Evolutionary conservation across 2,888 invertebrate species (phyloP).

Genomic region (Drosophila lutescens): DNA sequence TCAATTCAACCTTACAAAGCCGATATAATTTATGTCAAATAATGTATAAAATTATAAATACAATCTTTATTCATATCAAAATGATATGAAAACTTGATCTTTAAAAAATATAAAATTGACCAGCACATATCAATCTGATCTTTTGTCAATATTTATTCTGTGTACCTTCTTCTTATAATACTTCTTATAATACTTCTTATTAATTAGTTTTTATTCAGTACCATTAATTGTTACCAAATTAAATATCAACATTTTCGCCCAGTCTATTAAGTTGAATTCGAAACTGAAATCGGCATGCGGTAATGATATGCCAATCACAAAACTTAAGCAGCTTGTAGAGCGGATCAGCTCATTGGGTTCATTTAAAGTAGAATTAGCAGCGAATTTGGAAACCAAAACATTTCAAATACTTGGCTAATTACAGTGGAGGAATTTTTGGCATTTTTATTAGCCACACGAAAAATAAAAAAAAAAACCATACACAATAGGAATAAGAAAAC

Average conservation of each 20-base stretch:
- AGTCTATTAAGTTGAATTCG: conserved; percentile 17
- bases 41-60: no score
- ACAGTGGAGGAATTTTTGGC: conserved; percentile 56
- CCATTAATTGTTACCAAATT: not conserved
- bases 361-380: conserved; percentile 68
- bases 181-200: no score
- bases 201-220: not conserved
- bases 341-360: conserved; percentile 64
- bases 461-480: not conserved
- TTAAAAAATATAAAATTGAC: no score
- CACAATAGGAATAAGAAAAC: not conserved
- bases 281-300: conserved; percentile 39
- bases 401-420: conserved; percentile 57
- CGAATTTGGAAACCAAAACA: conserved; percentile 52
- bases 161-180: no score
- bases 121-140: no score
- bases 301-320: conserved; percentile 77
- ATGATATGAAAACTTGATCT: no score
- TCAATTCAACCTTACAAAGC: no score
- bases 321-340: conserved; percentile 63
- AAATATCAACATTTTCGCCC: not conserved
- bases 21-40: no score
- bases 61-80: no score
- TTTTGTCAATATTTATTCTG: no score
- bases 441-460: conserved; percentile 19